Percentiles rank a stretch among this genome's conserved stretches.
phyloP scores from a whole-genome alignment of 2,888 invertebrate genomes.

The Lacanobia wlatinum region DNA sequence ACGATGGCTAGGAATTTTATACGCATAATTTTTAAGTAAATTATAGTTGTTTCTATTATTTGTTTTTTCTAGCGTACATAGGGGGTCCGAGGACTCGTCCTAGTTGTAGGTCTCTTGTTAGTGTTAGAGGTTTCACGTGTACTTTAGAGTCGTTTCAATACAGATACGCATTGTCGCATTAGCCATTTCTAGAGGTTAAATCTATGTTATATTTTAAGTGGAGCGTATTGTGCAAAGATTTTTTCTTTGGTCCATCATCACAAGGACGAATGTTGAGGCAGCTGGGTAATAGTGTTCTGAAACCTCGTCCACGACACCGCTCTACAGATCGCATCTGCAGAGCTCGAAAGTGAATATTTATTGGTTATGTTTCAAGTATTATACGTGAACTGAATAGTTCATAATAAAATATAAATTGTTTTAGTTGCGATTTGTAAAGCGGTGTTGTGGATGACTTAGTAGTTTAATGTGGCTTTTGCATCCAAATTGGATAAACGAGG shows the following conservation, averaged over 20 bases:
- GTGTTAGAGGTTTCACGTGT: slow-evolving; percentile 79
- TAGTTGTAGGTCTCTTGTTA: slow-evolving; percentile 81
- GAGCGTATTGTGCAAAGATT: slow-evolving; percentile 66
- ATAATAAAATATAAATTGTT: slow-evolving; percentile 51
- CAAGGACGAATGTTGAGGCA: slow-evolving; percentile 69
- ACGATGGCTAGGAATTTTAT: slow-evolving; percentile 86
- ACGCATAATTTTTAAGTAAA: slow-evolving; percentile 90
- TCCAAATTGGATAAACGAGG: slow-evolving; percentile 55
- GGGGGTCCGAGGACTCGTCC: slow-evolving; percentile 74
- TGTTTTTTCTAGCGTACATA: slow-evolving; percentile 82
- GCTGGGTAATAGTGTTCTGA: slow-evolving; percentile 63
- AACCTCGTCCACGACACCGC: slow-evolving; percentile 35
- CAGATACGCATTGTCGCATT: slow-evolving; percentile 72
- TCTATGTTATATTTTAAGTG: slow-evolving; percentile 80
- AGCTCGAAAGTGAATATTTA: slow-evolving; percentile 55
- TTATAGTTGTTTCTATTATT: slow-evolving; percentile 90
- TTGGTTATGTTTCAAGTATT: slow-evolving; percentile 61
- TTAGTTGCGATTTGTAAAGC: slow-evolving; percentile 47
- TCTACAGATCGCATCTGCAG: slow-evolving; percentile 25
- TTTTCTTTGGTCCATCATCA: slow-evolving; percentile 72
- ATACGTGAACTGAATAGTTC: slow-evolving; percentile 41
- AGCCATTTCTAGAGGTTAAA: slow-evolving; percentile 83
- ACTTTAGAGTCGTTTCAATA: slow-evolving; percentile 77
- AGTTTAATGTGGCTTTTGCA: slow-evolving; percentile 53
- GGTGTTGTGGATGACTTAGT: slow-evolving; percentile 43